Conservation (phyloP, 2,797 vertebrate genomes). For the Phoeniculus purpureus region DNA sequence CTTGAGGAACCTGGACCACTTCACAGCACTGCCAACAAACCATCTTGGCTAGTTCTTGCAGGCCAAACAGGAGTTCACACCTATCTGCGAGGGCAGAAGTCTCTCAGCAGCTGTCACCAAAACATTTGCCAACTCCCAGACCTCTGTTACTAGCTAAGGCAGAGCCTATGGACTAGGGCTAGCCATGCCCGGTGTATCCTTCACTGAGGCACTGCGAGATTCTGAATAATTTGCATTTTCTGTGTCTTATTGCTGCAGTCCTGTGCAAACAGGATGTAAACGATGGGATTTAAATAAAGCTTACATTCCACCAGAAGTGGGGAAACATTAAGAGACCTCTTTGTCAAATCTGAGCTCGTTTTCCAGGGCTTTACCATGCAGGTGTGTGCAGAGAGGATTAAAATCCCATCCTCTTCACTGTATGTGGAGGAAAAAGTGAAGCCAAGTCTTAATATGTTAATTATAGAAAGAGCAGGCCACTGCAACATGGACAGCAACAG, state of each 20-base stretch:
- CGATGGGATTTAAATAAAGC: not conserved
- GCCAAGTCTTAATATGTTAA: not conserved
- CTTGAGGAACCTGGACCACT: not conserved
- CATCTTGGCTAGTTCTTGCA: not conserved
- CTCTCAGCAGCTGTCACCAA: not conserved
- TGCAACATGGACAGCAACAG: not conserved
- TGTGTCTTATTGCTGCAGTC: not conserved
- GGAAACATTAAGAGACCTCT: not conserved
- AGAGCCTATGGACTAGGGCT: not conserved
- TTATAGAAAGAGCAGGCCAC: not conserved
- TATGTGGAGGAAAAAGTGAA: not conserved
- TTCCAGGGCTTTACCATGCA: not conserved
- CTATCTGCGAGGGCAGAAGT: not conserved
- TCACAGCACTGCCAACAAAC: not conserved
- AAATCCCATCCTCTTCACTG: not conserved
- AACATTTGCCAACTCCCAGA: not conserved
- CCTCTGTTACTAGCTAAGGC: not conserved
- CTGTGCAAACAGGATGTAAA: not conserved
- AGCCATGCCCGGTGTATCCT: rapidly evolving
- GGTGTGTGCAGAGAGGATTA: not conserved
- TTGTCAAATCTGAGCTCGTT: not conserved
- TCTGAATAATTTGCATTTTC: not conserved
- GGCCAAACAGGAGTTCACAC: not conserved
- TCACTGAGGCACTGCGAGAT: not conserved
- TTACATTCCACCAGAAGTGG: not conserved